Percentiles rank a stretch among this genome's conserved stretches.
Conservation (phyloP, 2,113 vertebrate species). For the Cebus imitator region DNA sequence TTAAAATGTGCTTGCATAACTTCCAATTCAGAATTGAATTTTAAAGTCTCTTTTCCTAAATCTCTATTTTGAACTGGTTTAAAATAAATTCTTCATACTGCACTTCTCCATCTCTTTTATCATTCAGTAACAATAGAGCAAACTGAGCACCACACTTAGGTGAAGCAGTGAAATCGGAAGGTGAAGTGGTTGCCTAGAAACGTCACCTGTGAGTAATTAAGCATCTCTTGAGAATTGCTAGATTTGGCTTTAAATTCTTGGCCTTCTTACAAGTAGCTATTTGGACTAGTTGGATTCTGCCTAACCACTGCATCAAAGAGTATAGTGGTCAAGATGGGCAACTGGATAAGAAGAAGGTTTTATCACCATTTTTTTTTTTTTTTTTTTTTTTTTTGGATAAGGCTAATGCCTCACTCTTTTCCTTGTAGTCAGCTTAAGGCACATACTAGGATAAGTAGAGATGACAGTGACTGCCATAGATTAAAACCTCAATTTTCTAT, state of each 20-base stretch:
- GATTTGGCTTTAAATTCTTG: constrained; percentile 63
- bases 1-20: background rate
- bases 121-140: constrained; percentile 54
- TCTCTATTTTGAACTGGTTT: background rate
- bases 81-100: constrained; percentile 19
- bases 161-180: constrained; percentile 51
- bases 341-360: background rate
- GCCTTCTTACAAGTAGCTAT: constrained; percentile 58
- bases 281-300: background rate
- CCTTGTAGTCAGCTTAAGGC: background rate
- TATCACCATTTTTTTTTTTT: background rate
- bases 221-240: constrained; percentile 62
- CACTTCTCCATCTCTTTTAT: constrained; percentile 25
- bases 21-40: constrained; percentile 14
- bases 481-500: background rate
- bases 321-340: background rate
- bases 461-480: background rate
- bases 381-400: background rate
- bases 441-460: background rate
- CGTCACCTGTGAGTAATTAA: constrained; percentile 75
- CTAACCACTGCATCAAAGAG: background rate
- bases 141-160: constrained; percentile 37
- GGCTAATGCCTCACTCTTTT: background rate
- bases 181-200: constrained; percentile 79
- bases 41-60: background rate